A percentile compares a stretch with the other conserved stretches of the same genome.
Conservation (phyloP, 1,140 invertebrate species). For the Leucophenga varia region DNA sequence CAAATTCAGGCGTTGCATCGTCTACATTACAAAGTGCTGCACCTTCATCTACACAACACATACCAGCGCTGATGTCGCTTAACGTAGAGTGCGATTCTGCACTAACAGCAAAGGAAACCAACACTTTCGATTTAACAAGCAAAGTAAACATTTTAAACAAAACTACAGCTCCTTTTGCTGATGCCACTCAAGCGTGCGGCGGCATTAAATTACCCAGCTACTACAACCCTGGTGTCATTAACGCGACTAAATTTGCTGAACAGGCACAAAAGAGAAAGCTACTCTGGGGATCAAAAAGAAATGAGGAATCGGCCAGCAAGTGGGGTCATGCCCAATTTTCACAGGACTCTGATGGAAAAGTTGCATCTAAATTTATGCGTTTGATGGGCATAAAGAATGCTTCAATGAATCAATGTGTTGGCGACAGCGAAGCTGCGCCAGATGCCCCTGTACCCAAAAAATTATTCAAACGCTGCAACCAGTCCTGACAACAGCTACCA, state of each 20-base stretch:
- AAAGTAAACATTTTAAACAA: no score
- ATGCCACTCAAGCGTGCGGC: no score
- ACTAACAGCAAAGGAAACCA: no score
- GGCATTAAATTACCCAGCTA: slow-evolving; percentile 65
- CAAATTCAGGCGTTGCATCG: no score
- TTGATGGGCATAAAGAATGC: slow-evolving; percentile 84
- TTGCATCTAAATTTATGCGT: slow-evolving; percentile 92
- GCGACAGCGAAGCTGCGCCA: slow-evolving; percentile 56
- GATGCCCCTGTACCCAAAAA: slow-evolving; percentile 50
- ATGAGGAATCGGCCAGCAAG: slow-evolving; percentile 62
- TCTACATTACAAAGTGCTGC: no score
- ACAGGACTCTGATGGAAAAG: slow-evolving; percentile 84
- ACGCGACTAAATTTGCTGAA: slow-evolving; percentile 82
- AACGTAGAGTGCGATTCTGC: no score
- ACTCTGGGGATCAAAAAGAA: slow-evolving; percentile 78
- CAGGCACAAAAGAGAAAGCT: slow-evolving; percentile 83
- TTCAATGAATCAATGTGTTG: slow-evolving; percentile 1
- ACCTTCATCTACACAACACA: no score
- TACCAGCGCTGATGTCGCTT: slow-evolving; percentile 44
- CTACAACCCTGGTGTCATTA: slow-evolving; percentile 81
- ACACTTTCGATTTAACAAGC: no score
- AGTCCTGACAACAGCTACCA: background rate
- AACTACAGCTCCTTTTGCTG: no score
- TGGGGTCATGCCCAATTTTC: slow-evolving; percentile 85
- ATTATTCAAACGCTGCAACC: no score